These are phyloP conservation scores for Drosophila mayaguana DNA, from an alignment of 2,888 invertebrate genomes.

Conservation along the genomic window DNA sequence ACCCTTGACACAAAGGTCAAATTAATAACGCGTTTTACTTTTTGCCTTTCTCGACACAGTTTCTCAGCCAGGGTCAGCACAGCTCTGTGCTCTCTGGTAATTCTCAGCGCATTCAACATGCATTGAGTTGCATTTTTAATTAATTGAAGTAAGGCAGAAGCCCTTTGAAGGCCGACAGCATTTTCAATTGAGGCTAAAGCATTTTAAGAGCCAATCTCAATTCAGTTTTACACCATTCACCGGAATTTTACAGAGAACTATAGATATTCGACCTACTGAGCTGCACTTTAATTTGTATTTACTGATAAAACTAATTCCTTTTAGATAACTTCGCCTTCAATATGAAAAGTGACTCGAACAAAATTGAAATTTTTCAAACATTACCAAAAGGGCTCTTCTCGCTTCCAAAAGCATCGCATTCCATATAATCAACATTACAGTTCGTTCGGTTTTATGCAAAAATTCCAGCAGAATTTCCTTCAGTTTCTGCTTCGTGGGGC, in stretches of 20 bases:
- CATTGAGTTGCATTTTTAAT: conserved; percentile 73
- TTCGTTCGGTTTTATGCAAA: conserved; percentile 5
- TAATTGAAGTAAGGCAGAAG: conserved; percentile 66
- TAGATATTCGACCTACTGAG: not conserved
- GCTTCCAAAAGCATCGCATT: not conserved
- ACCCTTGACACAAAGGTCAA: conserved; percentile 43
- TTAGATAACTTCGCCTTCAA: not conserved
- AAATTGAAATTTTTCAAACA: not conserved
- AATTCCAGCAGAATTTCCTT: conserved; percentile 4
- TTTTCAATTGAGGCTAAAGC: conserved; percentile 35
- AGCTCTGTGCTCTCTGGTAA: conserved; percentile 29
- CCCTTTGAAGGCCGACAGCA: conserved; percentile 46
- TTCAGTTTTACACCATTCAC: conserved; percentile 3
- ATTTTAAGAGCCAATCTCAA: conserved; percentile 36
- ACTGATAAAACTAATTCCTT: not conserved
- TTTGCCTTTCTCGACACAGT: conserved; percentile 55
- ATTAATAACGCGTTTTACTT: conserved; percentile 58
- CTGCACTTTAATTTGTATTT: not conserved
- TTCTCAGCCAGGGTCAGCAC: conserved; percentile 51
- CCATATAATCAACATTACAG: not conserved
- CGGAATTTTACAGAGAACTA: not conserved
- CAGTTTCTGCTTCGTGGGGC: not conserved
- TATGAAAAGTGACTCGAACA: not conserved
- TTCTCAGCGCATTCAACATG: conserved; percentile 49
- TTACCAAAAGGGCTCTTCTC: not conserved